Evolutionary conservation across 2,113 vertebrate species (phyloP).

Genomic region (Chamaea fasciata): DNA sequence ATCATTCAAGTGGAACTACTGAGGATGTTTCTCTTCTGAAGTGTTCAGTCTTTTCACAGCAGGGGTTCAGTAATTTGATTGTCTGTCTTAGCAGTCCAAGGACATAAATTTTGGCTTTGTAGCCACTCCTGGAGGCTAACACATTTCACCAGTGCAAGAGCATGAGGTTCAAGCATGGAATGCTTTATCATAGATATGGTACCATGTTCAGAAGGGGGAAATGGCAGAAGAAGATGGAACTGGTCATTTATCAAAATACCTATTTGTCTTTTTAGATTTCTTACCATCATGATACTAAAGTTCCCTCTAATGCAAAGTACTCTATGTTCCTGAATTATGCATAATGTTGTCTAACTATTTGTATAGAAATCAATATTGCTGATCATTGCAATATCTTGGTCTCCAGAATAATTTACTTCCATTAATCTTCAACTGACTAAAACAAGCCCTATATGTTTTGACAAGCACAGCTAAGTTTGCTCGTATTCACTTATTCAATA

Average conservation of each 20-base stretch:
- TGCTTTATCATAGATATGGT: neutral
- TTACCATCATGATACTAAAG: neutral
- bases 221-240: neutral
- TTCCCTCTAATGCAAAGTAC: neutral
- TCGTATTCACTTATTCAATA: neutral
- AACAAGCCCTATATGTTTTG: neutral
- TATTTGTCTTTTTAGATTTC: neutral
- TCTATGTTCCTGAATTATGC: neutral
- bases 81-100: neutral
- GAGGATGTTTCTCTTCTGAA: neutral
- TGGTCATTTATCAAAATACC: neutral
- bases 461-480: neutral
- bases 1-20: neutral
- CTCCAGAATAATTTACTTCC: neutral
- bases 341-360: neutral
- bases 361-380: neutral
- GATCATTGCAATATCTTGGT: neutral
- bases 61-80: neutral
- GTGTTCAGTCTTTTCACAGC: neutral
- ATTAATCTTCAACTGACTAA: neutral
- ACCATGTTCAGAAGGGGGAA: neutral
- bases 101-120: neutral
- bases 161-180: neutral
- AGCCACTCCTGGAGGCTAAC: neutral
- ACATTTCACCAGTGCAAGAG: neutral